These are phyloP conservation scores for Heliconius himera DNA, from an alignment of 1,140 invertebrate genomes.

Conservation along the genomic window DNA sequence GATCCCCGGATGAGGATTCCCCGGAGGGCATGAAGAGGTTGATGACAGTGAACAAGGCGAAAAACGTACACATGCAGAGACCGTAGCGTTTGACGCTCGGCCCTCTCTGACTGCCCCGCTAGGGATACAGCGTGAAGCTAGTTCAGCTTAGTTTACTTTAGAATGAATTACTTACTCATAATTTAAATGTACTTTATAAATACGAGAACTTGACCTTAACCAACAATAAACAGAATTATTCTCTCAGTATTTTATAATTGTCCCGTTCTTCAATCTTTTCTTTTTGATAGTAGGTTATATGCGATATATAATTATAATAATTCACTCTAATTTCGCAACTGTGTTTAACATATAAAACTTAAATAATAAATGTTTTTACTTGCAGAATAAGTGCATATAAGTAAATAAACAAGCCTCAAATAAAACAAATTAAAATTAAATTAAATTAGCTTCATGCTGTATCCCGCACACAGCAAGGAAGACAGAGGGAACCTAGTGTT, in stretches of 20 bases:
- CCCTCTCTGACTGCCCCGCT: no score
- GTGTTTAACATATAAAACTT: background rate
- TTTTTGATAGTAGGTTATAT: background rate
- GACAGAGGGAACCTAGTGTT: no score
- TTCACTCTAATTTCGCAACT: background rate
- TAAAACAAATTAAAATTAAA: background rate
- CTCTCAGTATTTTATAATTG: conserved; percentile 7
- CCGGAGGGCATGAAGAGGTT: no score
- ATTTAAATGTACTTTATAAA: background rate
- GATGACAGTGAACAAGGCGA: no score
- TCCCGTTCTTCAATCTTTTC: background rate
- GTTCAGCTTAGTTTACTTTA: no score
- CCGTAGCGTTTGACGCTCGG: no score
- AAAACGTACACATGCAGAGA: no score
- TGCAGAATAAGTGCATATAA: background rate
- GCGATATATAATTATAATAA: conserved; percentile 3
- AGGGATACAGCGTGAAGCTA: no score
- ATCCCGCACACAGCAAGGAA: no score
- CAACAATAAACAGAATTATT: conserved; percentile 5
- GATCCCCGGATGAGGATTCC: no score
- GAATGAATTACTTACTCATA: no score
- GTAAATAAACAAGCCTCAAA: background rate
- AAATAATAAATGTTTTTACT: background rate
- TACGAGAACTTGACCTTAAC: background rate
- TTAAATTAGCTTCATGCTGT: background rate